Conservation (phyloP, 2,797 vertebrate species). For the Anas flavirostris region DNA sequence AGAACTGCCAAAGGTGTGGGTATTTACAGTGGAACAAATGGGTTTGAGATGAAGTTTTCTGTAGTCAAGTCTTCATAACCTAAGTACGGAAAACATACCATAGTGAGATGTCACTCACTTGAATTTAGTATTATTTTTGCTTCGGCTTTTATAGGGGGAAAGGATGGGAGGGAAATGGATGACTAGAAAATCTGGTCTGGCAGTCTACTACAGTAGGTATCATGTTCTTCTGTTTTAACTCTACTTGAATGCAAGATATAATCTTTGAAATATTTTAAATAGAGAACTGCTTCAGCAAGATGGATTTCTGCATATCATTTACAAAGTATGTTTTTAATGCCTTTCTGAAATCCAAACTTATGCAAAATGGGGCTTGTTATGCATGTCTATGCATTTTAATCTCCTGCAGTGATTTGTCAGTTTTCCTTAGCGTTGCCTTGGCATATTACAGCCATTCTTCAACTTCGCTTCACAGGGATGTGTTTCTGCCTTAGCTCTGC, state of each 20-base stretch:
- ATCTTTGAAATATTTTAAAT: slow-evolving; percentile 60
- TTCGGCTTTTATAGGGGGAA: not conserved
- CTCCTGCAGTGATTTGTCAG: slow-evolving; percentile 63
- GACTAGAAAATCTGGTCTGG: slow-evolving; percentile 50
- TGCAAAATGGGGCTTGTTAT: slow-evolving; percentile 60
- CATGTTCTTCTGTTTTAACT: slow-evolving; percentile 4
- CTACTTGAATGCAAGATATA: slow-evolving; percentile 34
- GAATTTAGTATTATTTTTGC: not conserved
- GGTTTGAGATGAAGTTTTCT: not conserved
- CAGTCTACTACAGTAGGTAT: not conserved
- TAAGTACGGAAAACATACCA: not conserved
- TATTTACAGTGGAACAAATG: not conserved
- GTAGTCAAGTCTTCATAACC: not conserved
- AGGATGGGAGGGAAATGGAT: not conserved
- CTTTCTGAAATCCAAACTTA: slow-evolving; percentile 69
- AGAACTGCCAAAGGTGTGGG: not conserved
- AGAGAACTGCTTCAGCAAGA: slow-evolving; percentile 55
- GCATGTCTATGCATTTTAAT: slow-evolving; percentile 73
- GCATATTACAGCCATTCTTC: slow-evolving; percentile 81
- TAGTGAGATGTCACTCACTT: not conserved
- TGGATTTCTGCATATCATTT: slow-evolving; percentile 65
- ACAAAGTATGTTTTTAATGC: slow-evolving; percentile 68
- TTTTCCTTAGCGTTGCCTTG: slow-evolving; percentile 63
- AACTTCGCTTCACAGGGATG: slow-evolving; percentile 78
- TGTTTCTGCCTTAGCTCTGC: slow-evolving; percentile 71